Percentiles rank a stretch among this genome's conserved stretches.
Conservation (phyloP, 2,888 invertebrate genomes). For the Athalia cordata region DNA sequence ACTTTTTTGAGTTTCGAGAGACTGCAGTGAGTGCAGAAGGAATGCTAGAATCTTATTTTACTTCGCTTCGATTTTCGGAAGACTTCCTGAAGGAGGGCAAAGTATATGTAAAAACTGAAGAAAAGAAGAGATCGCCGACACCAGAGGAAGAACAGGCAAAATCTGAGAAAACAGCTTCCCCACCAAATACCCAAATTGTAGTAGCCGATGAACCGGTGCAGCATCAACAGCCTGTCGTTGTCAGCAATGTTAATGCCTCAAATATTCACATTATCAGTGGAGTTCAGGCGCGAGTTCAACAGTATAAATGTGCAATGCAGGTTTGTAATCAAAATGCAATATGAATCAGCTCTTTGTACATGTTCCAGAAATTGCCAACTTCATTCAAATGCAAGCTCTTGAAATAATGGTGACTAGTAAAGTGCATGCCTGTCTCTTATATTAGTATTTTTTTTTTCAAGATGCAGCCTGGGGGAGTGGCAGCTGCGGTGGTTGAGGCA, state of each 20-base stretch:
- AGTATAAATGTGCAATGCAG: conserved; percentile 74
- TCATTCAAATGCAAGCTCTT: too few species aligned
- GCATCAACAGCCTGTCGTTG: conserved; percentile 68
- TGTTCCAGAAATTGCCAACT: neutral
- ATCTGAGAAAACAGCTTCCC: conserved; percentile 47
- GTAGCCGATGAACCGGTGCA: conserved; percentile 55
- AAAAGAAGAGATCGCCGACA: conserved; percentile 59
- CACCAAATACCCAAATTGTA: conserved; percentile 29
- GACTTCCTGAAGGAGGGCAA: conserved; percentile 80
- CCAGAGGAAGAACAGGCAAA: conserved; percentile 63
- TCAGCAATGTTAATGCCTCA: conserved; percentile 69
- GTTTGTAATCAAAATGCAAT: conserved; percentile 57
- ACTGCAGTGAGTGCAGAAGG: conserved; percentile 80
- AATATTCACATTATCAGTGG: conserved; percentile 74
- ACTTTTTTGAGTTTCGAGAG: conserved; percentile 79
- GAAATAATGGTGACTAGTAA: neutral
- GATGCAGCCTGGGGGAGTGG: conserved; percentile 70
- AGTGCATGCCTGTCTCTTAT: neutral
- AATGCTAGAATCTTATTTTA: conserved; percentile 81
- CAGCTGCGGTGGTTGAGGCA: conserved; percentile 72
- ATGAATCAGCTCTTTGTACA: neutral
- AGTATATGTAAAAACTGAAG: conserved; percentile 72
- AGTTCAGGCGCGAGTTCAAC: conserved; percentile 71
- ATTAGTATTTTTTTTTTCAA: conserved; percentile 50
- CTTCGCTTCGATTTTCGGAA: conserved; percentile 77